These are phyloP conservation scores for Umimayanthus chanpuru DNA, from an alignment of 92 coral and sea anemone species.

Conservation along the genomic window DNA sequence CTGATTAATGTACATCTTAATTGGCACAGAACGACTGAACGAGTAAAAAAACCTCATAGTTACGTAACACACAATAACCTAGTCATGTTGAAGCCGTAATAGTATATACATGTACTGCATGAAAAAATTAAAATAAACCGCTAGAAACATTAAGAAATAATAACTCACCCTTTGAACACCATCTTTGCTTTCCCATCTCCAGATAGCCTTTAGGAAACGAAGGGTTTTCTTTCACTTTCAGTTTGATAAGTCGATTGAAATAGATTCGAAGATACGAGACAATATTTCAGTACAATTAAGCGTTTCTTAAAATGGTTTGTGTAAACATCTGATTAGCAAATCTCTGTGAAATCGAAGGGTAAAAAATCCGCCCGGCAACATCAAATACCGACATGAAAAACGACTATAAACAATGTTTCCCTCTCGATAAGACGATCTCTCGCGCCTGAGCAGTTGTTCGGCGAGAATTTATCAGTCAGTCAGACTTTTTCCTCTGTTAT, in stretches of 20 bases:
- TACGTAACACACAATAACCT: not conserved
- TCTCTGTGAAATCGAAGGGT: not conserved
- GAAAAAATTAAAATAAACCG: not conserved
- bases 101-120: not conserved
- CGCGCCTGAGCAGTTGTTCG: not conserved
- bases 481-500: conserved; percentile 5
- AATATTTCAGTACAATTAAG: not conserved
- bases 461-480: not conserved
- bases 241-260: not conserved
- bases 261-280: not conserved
- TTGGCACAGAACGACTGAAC: not conserved
- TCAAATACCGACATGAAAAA: not conserved
- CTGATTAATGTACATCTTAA: not conserved
- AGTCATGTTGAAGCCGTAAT: not conserved
- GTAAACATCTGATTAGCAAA: not conserved
- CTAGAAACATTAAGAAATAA: too few species aligned
- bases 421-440: not conserved
- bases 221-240: not conserved
- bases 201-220: not conserved
- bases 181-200: not conserved
- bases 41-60: not conserved
- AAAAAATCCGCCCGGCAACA: not conserved
- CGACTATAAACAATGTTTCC: not conserved
- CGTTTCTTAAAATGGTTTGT: not conserved
- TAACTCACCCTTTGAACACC: not conserved